Evolutionary conservation across 2,113 vertebrate species (phyloP), one percentile per base, ranked within the genome.

Genomic region (Pangasianodon gigas): DNA sequence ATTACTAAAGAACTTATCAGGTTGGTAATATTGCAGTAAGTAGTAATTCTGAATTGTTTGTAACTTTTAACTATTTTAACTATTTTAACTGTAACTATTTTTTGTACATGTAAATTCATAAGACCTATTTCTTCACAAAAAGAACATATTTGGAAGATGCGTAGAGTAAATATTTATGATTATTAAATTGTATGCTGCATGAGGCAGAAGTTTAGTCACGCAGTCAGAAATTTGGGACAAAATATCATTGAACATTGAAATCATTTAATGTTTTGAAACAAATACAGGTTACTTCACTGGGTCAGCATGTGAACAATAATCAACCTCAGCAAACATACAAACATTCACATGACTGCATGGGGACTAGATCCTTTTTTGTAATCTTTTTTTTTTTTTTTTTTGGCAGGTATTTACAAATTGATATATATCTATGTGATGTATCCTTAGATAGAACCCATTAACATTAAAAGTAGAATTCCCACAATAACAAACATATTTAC

Each of bases 231-330:
- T 89, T 90, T 89, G 90, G 90, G 93, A 95, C 94, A 92, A 93
- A 93, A 86, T 75, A 44, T 75, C 10, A 88, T 94, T 95, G 93
- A 95, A 92, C 95, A 95, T 93, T 95, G 92, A 95, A 95, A 94
- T 95, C 93, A 95, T 96, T 96, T 96, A 96, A 96, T 96, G 94
- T 91, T 93, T 92, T 93, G 94, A 96, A 96, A 95, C 95, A 95
- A 95, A 95, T 95, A 96, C 96, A 96, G 94, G 93, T 95, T 95
- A 96, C 96, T 96, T 96, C 94, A 96, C 95, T 94, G 94, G 92
- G 94, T 95, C 94, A 96, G 95, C 95, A 95, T 94, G 93, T 95
- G 91, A 96, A 96, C 95, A 96, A 94, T 94, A 95, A 95, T 94
- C 94, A 94, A 95, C 94, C 94, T 96, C 94, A 95, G 93, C 86